Evolutionary conservation across 2,888 invertebrate species (phyloP).

Genomic region (Sturmia bella): DNA sequence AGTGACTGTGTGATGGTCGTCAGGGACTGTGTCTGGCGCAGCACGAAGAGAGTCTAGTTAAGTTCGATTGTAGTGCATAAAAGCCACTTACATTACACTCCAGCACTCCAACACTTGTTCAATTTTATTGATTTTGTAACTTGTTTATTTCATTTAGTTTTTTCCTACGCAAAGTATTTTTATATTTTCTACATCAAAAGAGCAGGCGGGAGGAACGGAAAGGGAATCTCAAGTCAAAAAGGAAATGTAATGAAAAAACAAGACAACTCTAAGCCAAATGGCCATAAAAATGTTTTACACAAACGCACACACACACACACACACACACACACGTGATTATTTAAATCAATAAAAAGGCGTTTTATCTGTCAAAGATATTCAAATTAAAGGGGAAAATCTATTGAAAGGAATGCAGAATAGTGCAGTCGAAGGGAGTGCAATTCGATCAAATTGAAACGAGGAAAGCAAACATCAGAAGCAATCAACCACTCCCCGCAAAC

Average conservation of each 20-base stretch:
- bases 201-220: neutral
- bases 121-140: slow-evolving; percentile 68
- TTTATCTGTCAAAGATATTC: slow-evolving; percentile 14
- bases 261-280: slow-evolving; percentile 27
- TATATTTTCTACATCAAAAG: neutral
- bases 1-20: slow-evolving; percentile 17
- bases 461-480: neutral
- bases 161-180: neutral
- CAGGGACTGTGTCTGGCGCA: neutral
- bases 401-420: slow-evolving; percentile 29
- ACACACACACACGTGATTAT: neutral
- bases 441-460: slow-evolving; percentile 30
- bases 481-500: slow-evolving; percentile 17
- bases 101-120: slow-evolving; percentile 63
- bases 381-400: neutral
- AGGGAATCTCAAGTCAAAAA: neutral
- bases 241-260: neutral
- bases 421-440: slow-evolving; percentile 8
- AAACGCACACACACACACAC: neutral
- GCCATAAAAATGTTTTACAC: slow-evolving; percentile 37
- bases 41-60: slow-evolving; percentile 8
- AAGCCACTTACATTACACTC: slow-evolving; percentile 56
- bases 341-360: slow-evolving; percentile 62
- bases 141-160: slow-evolving; percentile 17
- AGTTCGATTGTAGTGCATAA: slow-evolving; percentile 42